Evolutionary conservation across 1,140 invertebrate genomes (phyloP), one percentile per base, ranked within the genome.

Genomic region (Cyclina sinensis): DNA sequence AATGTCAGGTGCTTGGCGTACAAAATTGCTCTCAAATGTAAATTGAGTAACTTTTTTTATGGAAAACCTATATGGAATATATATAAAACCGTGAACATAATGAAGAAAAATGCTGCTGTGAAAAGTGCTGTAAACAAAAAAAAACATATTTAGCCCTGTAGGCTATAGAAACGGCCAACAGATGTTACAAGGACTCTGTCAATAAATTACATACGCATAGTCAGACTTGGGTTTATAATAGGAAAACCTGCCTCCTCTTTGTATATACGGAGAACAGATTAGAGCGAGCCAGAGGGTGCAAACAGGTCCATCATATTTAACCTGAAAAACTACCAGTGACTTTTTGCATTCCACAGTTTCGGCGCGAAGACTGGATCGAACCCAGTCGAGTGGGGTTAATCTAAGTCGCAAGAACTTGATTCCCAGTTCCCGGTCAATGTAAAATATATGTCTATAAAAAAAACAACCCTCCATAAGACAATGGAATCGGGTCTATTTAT

Each of bases 1-100:
- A 32, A 81, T 37, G 37, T 81, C 79, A 81, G 79, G 79, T 81
- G 79, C 65, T 62, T 65, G 9, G n/a, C 21, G 14, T 54, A 54
- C 16, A 37, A 21, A 30, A 0, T 70, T 70, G 65, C 16, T 37
- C 32, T 39, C 37, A 70, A 70, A 37, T 70, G 35, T 62, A 27
- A 62, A 62, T 62, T 27, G 57, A 27, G 5, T 1, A 62, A 27
- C 27, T 62, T 27, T 24, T 7, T 62, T 1, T 62, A 27, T 62
- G 43, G 4, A 43, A 14, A 7, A 43, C 43, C 5, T 7, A 43
- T 14, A 14, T 21, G 54, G 21, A n/a, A 24, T n/a, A 65, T 65
- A 30, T 65, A 11, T 37, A 37, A 37, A 35, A 37, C 14, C n/a
- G 21, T 37, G 11, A 70, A 70, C 18, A 12, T 70, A 9, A 32